These are phyloP conservation scores for Cathartes aura DNA, from an alignment of 2,113 vertebrate species.

Conservation along the genomic window DNA sequence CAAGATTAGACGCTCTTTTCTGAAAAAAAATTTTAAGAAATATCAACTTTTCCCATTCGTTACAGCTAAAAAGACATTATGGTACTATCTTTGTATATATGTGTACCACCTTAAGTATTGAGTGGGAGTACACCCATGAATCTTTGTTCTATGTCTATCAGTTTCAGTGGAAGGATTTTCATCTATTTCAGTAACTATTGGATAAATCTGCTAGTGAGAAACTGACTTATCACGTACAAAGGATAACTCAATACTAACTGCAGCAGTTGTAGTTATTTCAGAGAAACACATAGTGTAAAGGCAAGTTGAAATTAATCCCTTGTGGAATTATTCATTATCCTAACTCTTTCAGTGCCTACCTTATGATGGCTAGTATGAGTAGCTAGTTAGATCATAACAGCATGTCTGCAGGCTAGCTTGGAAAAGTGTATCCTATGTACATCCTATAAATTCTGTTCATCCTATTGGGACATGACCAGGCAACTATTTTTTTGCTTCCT, in stretches of 20 bases:
- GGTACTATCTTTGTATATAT: neutral
- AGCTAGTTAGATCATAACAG: neutral
- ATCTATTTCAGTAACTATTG: neutral
- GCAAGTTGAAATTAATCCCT: neutral
- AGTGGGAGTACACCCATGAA: neutral
- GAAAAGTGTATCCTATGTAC: neutral
- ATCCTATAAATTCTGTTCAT: neutral
- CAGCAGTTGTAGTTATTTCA: neutral
- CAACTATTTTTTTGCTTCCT: neutral
- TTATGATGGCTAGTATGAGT: neutral
- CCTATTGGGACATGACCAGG: neutral
- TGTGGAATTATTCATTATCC: neutral
- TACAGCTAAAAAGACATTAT: neutral
- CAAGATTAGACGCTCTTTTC: neutral
- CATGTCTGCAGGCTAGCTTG: neutral
- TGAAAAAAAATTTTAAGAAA: neutral
- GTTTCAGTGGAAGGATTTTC: neutral
- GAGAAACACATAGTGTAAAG: neutral
- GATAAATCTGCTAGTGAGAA: neutral
- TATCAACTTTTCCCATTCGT: neutral
- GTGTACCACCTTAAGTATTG: neutral
- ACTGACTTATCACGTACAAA: neutral
- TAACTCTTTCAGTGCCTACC: neutral
- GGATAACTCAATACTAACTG: neutral
- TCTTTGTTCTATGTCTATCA: rapidly evolving